Evolutionary conservation across 1,140 invertebrate species (phyloP).

Genomic region (Lucilia sericata): DNA sequence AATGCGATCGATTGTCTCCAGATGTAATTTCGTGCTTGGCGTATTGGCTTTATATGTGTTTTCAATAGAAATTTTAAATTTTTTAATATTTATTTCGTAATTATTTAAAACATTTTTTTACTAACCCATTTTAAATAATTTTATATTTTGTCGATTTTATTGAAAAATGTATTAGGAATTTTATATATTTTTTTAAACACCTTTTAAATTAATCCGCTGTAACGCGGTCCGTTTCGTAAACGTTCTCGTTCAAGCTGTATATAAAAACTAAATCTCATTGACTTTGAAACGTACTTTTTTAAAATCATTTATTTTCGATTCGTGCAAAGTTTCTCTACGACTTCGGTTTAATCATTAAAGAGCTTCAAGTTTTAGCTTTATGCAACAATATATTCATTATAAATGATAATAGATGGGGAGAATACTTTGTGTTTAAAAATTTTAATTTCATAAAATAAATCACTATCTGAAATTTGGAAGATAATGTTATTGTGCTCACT

Average conservation of each 20-base stretch:
- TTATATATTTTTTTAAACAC: no score
- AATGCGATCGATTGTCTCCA: slow-evolving; percentile 77
- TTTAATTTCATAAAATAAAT: not conserved
- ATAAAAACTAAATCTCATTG: slow-evolving; percentile 36
- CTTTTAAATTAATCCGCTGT: slow-evolving; percentile 26
- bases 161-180: no score
- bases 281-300: slow-evolving; percentile 22
- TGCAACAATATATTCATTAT: not conserved
- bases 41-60: slow-evolving; percentile 52
- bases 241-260: slow-evolving; percentile 34
- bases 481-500: not conserved
- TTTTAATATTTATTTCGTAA: not conserved
- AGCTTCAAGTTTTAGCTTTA: not conserved
- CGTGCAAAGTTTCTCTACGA: not conserved
- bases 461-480: not conserved
- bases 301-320: not conserved
- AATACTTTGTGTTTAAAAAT: no score
- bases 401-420: not conserved
- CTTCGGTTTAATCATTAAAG: not conserved
- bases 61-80: not conserved
- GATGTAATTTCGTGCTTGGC: slow-evolving; percentile 58
- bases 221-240: slow-evolving; percentile 26
- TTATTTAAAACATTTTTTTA: not conserved
- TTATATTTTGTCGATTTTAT: no score
- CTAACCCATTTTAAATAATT: slow-evolving; percentile 56